Percentiles rank a stretch among this genome's conserved stretches.
phyloP scores from a whole-genome alignment of 2,113 vertebrate genomes.

The Orientallactaga bullata region DNA sequence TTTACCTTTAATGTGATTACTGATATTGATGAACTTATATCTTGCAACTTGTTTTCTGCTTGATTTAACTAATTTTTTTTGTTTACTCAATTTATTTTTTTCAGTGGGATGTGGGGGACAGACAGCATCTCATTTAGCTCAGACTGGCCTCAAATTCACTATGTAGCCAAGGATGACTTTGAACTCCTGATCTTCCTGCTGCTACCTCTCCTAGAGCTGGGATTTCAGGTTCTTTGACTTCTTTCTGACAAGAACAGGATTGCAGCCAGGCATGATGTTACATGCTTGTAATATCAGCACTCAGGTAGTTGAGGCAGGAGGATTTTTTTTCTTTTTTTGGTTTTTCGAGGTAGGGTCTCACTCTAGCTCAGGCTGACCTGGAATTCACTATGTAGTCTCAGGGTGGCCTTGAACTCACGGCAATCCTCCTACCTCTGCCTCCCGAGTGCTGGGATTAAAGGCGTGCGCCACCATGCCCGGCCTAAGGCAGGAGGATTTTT shows the following conservation, averaged over 20 bases:
- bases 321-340: too few relatives aligned
- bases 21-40: constrained; percentile 13
- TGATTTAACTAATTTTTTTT: background rate
- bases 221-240: background rate
- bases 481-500: background rate
- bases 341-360: too few relatives aligned
- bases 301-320: background rate
- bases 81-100: background rate
- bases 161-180: background rate
- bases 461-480: too few relatives aligned
- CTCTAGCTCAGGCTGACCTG: too few relatives aligned
- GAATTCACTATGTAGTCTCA: too few relatives aligned
- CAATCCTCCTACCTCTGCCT: too few relatives aligned
- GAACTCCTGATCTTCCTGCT: background rate
- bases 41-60: constrained; percentile 3
- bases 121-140: too few relatives aligned
- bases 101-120: too few relatives aligned
- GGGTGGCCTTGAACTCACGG: too few relatives aligned
- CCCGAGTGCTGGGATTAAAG: too few relatives aligned
- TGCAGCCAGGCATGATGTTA: background rate
- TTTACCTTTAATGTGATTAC: constrained; percentile 31
- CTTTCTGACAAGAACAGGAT: background rate
- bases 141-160: background rate
- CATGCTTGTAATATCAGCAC: background rate
- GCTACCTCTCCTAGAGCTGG: background rate